Base-by-base conservation (phyloP, 1,140 invertebrate genomes). In the Zeugodacus cucurbitae region DNA sequence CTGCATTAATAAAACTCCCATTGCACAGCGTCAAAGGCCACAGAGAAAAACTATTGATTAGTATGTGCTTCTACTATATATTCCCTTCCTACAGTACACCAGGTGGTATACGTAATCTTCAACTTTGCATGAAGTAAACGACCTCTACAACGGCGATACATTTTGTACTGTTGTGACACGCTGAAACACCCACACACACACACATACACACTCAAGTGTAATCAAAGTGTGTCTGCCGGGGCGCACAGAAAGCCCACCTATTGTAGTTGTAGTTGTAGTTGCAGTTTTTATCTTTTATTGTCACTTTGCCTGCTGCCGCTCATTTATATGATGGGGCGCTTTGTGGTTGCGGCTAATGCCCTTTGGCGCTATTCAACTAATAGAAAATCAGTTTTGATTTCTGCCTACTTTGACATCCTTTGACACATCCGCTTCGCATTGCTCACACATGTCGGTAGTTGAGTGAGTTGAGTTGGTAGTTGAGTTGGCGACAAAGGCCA, bases 331-430 rank as follows among this genome's bases (percentile, higher is more conserved):
- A 29, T 29, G 67, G 34, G n/a, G n/a, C n/a, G n/a, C 14, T 44
- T 74, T 74, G 67, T 74, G 67, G 67, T 74, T 74, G 67, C 37
- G 67, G 67, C 67, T 74, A 74, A 74, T 74, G 37, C 67, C 67
- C 67, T 74, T 74, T 74, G 67, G 67, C 67, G 34, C 67, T 17
- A 74, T 74, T 74, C 67, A 74, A 74, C 67, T 74, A 74, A 74
- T 74, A 74, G 67, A 74, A 74, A 74, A 74, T 74, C 67, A 74
- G 67, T 74, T 74, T 74, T 74, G 67, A 74, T 74, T 74, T 74
- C 17, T 29, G 67, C 67, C 67, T 74, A 74, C 67, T 74, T 74
- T 74, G 67, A 74, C 67, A 44, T 74, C 32, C 67, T 74, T 74
- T 74, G 67, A 74, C 67, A 41, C 34, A 41, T 74, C 67, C 67